Evolutionary conservation across 2,113 vertebrate species (phyloP).

Genomic region (Chitala chitala): DNA sequence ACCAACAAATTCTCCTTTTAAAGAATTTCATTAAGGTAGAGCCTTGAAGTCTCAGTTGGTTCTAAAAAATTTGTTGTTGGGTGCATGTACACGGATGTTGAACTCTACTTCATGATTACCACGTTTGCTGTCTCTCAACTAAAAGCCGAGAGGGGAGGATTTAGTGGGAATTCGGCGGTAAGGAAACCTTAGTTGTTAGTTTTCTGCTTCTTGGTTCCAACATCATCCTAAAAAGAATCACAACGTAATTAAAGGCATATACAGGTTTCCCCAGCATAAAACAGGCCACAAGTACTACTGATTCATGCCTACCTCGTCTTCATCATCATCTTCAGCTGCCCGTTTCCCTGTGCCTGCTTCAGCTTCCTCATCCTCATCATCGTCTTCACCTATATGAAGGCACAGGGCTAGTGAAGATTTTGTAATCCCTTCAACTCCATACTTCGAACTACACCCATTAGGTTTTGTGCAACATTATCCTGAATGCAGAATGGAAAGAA

Average conservation of each 20-base stretch:
- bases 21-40: conserved; percentile 79
- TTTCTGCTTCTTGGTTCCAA: conserved; percentile 88
- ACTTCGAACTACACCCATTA: too few relatives aligned
- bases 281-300: too few relatives aligned
- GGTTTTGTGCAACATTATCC: too few relatives aligned
- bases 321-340: conserved; percentile 77
- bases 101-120: conserved; percentile 62
- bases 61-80: conserved; percentile 60
- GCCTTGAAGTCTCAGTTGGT: conserved; percentile 75
- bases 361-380: conserved; percentile 78
- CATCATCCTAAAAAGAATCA: conserved; percentile 68
- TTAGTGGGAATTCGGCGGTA: conserved; percentile 30
- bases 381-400: conserved; percentile 70
- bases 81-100: conserved; percentile 44
- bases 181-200: conserved; percentile 65
- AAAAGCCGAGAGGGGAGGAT: conserved; percentile 32
- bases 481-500: neutral
- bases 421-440: too few relatives aligned
- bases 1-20: conserved; percentile 89
- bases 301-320: conserved; percentile 50
- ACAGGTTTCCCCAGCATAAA: too few relatives aligned
- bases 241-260: neutral
- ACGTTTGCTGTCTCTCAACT: conserved; percentile 42
- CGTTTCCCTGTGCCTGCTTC: conserved; percentile 74
- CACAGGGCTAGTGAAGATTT: too few relatives aligned